These are phyloP conservation scores for Garrulus glandarius DNA, from an alignment of 2,797 vertebrate species.

Conservation along the genomic window DNA sequence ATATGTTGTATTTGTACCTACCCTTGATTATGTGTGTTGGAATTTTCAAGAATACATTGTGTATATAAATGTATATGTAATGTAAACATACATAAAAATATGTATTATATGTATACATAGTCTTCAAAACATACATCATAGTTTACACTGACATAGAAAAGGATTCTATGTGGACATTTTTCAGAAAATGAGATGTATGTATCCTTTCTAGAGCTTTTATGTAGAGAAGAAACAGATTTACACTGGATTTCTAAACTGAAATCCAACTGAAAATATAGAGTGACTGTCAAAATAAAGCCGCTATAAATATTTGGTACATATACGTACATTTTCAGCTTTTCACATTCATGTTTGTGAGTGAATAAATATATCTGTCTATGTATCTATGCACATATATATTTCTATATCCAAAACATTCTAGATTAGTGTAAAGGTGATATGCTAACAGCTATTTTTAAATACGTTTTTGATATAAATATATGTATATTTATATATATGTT, in stretches of 20 bases:
- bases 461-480: neutral
- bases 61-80: neutral
- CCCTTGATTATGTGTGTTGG: neutral
- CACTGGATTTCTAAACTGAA: neutral
- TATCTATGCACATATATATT: neutral
- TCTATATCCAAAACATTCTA: neutral
- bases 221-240: neutral
- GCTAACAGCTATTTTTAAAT: neutral
- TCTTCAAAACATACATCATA: neutral
- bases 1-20: neutral
- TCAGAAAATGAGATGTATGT: neutral
- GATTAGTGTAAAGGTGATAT: neutral
- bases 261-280: neutral
- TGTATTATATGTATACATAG: neutral
- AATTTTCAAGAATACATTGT: neutral
- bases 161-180: neutral
- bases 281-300: neutral
- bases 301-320: neutral
- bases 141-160: neutral
- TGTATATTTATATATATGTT: neutral
- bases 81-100: neutral
- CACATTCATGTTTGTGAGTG: neutral
- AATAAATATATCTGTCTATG: neutral
- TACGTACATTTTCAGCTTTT: neutral
- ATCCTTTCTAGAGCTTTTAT: neutral